These are phyloP conservation scores for Epinephelus coioides DNA, from an alignment of 2,797 vertebrate species.

Conservation along the genomic window DNA sequence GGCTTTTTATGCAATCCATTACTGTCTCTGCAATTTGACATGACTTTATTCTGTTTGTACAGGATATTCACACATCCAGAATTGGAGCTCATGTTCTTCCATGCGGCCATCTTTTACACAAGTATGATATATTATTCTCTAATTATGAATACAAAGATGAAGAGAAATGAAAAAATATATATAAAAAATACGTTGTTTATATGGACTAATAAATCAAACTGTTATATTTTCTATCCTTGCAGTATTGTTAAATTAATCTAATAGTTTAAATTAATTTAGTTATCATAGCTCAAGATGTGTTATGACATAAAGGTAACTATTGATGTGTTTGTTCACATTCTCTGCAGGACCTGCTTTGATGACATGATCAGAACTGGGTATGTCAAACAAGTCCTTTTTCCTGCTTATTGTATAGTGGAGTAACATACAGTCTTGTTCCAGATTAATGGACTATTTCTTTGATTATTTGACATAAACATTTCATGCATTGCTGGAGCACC, in stretches of 20 bases:
- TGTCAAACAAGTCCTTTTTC: not conserved
- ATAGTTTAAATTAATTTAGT: not conserved
- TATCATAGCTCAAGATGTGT: not conserved
- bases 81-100: slow-evolving; percentile 92
- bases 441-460: too few species aligned
- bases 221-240: not conserved
- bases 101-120: slow-evolving; percentile 96
- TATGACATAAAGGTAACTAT: slow-evolving; percentile 1
- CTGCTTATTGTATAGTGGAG: not conserved
- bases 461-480: not conserved
- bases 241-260: not conserved
- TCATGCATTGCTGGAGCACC: not conserved
- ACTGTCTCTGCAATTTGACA: not conserved
- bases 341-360: slow-evolving; percentile 92
- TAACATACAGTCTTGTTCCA: not conserved
- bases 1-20: not conserved
- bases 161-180: not conserved
- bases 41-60: slow-evolving; percentile 1
- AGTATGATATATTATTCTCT: slow-evolving; percentile 76
- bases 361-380: slow-evolving; percentile 92
- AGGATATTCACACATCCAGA: slow-evolving; percentile 98
- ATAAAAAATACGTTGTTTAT: not conserved
- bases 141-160: not conserved
- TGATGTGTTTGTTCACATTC: slow-evolving; percentile 33
- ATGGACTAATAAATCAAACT: not conserved